Percentiles rank a stretch among this genome's conserved stretches.
phyloP scores from a whole-genome alignment of 2,888 invertebrate genomes.

The Lepidocyrtoides sp. region DNA sequence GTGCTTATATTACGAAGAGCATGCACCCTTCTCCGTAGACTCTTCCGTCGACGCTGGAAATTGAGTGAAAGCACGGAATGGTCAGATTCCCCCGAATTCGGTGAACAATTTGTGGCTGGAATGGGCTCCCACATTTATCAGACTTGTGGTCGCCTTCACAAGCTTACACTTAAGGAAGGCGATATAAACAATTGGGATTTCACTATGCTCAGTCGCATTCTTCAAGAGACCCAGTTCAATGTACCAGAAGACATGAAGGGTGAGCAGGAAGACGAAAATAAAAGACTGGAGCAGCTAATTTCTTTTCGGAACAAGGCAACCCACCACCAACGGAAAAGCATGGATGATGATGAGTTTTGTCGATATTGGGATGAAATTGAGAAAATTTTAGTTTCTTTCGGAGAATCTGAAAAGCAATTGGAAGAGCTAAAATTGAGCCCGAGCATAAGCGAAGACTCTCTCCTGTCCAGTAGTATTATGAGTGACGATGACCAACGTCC shows the following conservation, averaged over 20 bases:
- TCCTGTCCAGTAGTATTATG: constrained; percentile 50
- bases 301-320: constrained; percentile 73
- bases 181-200: constrained; percentile 82
- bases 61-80: constrained; percentile 74
- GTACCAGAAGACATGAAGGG: constrained; percentile 59
- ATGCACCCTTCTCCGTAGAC: constrained; percentile 74
- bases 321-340: constrained; percentile 71
- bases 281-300: constrained; percentile 74
- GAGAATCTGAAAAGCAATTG: constrained; percentile 79
- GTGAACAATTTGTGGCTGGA: constrained; percentile 70
- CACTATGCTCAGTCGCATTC: constrained; percentile 72
- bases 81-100: constrained; percentile 71
- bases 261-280: constrained; percentile 73
- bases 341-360: constrained; percentile 79
- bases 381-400: constrained; percentile 79
- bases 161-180: constrained; percentile 80
- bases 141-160: constrained; percentile 79
- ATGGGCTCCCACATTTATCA: constrained; percentile 78
- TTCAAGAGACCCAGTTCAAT: constrained; percentile 74
- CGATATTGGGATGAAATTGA: constrained; percentile 80
- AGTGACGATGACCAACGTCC: constrained; percentile 53
- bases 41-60: constrained; percentile 78
- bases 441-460: constrained; percentile 79
- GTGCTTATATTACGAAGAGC: constrained; percentile 80
- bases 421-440: constrained; percentile 78